phyloP scores from a whole-genome alignment of 2,797 vertebrate genomes.

The Oreochromis grahami region DNA sequence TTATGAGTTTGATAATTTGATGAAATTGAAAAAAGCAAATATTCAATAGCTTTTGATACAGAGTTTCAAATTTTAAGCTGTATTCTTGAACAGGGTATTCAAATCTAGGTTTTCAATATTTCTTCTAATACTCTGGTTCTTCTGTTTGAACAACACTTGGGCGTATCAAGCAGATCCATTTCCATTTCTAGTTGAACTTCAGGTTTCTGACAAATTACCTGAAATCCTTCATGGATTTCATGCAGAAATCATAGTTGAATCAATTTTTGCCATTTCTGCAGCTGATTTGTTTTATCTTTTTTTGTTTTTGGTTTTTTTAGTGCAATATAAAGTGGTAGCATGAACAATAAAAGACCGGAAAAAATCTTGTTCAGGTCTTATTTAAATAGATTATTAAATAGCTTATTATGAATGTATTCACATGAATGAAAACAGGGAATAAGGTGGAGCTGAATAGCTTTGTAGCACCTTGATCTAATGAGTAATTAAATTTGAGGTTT shows the following conservation, averaged over 20 bases:
- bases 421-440: not conserved
- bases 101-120: not conserved
- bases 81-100: not conserved
- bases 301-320: accelerated
- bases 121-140: not conserved
- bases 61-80: not conserved
- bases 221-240: not conserved
- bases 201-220: not conserved
- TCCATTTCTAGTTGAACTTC: not conserved
- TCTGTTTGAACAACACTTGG: not conserved
- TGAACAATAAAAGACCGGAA: not conserved
- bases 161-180: not conserved
- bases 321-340: not conserved
- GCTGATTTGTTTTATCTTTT: not conserved
- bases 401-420: not conserved
- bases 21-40: not conserved
- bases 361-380: not conserved
- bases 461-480: not conserved
- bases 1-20: not conserved
- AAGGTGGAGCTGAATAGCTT: not conserved
- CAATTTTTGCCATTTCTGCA: not conserved
- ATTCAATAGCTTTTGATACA: not conserved
- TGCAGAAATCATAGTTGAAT: not conserved
- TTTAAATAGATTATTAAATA: not conserved
- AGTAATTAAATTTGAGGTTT: not conserved